Conservation (phyloP, 2,113 vertebrate genomes). For the Columba janthina region DNA sequence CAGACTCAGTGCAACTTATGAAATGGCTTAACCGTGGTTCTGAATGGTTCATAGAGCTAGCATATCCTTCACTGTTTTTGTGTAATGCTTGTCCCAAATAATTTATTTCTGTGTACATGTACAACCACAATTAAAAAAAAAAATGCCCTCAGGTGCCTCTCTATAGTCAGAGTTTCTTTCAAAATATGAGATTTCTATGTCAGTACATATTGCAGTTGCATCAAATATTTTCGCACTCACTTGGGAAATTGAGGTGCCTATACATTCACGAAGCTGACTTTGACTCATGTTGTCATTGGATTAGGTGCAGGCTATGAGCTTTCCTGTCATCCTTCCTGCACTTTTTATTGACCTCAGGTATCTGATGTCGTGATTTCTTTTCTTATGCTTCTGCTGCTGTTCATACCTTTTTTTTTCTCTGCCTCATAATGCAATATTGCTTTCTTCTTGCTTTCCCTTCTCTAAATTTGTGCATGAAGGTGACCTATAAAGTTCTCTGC, state of each 20-base stretch:
- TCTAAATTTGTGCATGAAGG: not conserved
- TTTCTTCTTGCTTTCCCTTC: not conserved
- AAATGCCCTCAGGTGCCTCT: rapidly evolving
- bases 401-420: not conserved
- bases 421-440: not conserved
- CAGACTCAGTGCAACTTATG: not conserved
- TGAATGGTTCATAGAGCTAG: not conserved
- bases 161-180: not conserved
- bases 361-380: not conserved
- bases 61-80: not conserved
- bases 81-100: not conserved
- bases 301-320: not conserved
- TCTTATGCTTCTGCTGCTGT: not conserved
- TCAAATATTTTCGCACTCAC: not conserved
- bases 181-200: not conserved
- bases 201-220: not conserved
- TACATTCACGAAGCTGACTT: not conserved
- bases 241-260: not conserved
- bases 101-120: not conserved
- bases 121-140: too few relatives aligned
- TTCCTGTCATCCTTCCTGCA: not conserved
- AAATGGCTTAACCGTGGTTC: not conserved
- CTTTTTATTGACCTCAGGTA: not conserved
- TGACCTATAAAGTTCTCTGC: not conserved
- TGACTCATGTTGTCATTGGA: not conserved